A percentile compares a stretch with the other conserved stretches of the same genome.
These are phyloP conservation scores for Zootermopsis nevadensis DNA, from an alignment of 2,888 invertebrate species.

Conservation along the genomic window DNA sequence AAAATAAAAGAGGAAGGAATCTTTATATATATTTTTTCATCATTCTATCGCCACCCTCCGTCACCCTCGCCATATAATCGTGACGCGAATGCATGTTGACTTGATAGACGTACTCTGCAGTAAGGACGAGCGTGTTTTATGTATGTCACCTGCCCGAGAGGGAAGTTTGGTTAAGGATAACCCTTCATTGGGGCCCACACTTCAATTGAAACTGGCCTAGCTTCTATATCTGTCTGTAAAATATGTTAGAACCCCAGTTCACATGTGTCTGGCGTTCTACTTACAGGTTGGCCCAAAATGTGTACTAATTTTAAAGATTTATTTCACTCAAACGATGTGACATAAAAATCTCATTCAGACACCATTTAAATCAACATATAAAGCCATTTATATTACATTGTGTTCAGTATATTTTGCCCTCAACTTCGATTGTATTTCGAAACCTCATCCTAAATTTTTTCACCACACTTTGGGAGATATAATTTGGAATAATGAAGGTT, in stretches of 20 bases:
- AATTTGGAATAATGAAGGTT: no score
- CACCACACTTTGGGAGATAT: no score
- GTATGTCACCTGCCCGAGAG: slow-evolving; percentile 1
- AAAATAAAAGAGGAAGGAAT: neutral
- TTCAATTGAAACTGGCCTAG: slow-evolving; percentile 10
- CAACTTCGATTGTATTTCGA: no score
- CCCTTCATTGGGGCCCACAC: neutral
- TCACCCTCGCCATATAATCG: neutral
- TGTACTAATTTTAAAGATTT: no score
- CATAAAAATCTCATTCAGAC: no score
- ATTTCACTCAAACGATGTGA: no score
- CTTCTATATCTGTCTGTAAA: slow-evolving; percentile 9
- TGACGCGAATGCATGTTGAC: slow-evolving; percentile 17
- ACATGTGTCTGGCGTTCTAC: neutral
- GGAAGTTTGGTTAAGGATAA: neutral
- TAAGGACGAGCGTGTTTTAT: slow-evolving; percentile 2
- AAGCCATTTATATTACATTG: no score
- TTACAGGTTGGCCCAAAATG: no score
- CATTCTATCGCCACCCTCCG: neutral
- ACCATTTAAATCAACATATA: no score
- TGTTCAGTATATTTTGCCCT: no score
- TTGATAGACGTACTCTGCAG: neutral
- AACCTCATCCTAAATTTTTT: no score
- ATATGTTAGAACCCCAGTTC: neutral
- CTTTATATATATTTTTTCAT: slow-evolving; percentile 4